Evolutionary conservation across 30 jellyfish, hydroid and myxozoan genomes (phyloP), one percentile per base, ranked within the genome.

Genomic region (Cassiopea xamachana): DNA sequence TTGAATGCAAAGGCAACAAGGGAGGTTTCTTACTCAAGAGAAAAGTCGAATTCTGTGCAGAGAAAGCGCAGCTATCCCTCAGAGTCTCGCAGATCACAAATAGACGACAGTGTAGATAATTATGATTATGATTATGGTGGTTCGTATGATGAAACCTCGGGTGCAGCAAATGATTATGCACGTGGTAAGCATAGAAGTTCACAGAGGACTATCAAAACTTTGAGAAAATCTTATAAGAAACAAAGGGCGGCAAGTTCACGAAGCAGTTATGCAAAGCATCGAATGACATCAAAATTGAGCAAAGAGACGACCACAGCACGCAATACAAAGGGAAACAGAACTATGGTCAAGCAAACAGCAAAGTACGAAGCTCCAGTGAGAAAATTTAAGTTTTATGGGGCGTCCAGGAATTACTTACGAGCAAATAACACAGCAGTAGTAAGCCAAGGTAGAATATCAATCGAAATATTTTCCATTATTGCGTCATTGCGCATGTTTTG

Each of bases 1-100:
- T 75, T 92, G 71, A 92, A 77, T 45, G 98, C 96, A 3, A 79
- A 86, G 19, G 88, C 87, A 13, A 85, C 93, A 59, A 67, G 60
- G 55, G 78, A 69, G 2, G 60, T 69, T 45, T 44, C 88, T 2
- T 88, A 67, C 46, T 46, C 90, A 0, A 73, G 77, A 14, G 48
- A 81, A 27, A 79, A 73, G 39, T 82, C 77, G 13, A 81, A 77
- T 51, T 2, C 80, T 2, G 85, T 85, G 62, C 93, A 78, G 19
- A 78, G 72, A 16, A 88, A 80, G 72, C 82, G 89, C 72, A 83
- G 84, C 47, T 46, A 80, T 79, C 71, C 84, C 83, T 55, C 96
- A 14, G 92, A 83, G 64, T 45, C 62, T 58, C 89, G 89, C 89
- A 78, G 86, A 71, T 76, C 87, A 27, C 78, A 80, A 49, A 77